phyloP scores from a whole-genome alignment of 1,140 invertebrate species.

The Trichogramma pretiosum region DNA sequence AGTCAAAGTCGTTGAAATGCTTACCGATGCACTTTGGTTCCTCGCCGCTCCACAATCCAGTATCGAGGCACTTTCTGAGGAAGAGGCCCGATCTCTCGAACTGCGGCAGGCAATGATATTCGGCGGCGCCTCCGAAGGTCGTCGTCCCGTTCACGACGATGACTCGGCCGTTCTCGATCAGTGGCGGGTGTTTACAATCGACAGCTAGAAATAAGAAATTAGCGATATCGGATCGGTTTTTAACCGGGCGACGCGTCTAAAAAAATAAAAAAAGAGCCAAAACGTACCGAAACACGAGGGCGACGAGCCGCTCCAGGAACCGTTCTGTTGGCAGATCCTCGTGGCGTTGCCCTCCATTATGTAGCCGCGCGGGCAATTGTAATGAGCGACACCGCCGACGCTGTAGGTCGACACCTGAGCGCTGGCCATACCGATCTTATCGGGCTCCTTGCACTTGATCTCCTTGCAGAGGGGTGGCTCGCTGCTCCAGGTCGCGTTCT shows the following conservation, averaged over 20 bases:
- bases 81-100: conserved; percentile 74
- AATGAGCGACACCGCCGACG: conserved; percentile 68
- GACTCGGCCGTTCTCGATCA: conserved; percentile 75
- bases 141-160: conserved; percentile 79
- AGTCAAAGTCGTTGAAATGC: no score
- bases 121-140: conserved; percentile 68
- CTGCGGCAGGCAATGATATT: conserved; percentile 81
- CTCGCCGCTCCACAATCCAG: conserved; percentile 74
- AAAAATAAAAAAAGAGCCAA: conserved; percentile 21
- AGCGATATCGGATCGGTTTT: not conserved
- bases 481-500: conserved; percentile 78
- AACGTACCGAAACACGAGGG: conserved; percentile 73
- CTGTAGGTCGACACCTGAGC: conserved; percentile 57
- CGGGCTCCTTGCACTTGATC: conserved; percentile 66
- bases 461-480: conserved; percentile 69
- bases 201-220: conserved; percentile 52
- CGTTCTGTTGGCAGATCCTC: conserved; percentile 66
- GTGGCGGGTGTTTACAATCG: conserved; percentile 68
- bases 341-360: conserved; percentile 70
- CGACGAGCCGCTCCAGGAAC: conserved; percentile 70
- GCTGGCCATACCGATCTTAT: conserved; percentile 48
- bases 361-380: conserved; percentile 73
- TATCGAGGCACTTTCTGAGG: conserved; percentile 71
- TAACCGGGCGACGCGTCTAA: not conserved
- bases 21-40: conserved; percentile 66